phyloP scores from a whole-genome alignment of 2,888 invertebrate species.

The Celastrina argiolus region DNA sequence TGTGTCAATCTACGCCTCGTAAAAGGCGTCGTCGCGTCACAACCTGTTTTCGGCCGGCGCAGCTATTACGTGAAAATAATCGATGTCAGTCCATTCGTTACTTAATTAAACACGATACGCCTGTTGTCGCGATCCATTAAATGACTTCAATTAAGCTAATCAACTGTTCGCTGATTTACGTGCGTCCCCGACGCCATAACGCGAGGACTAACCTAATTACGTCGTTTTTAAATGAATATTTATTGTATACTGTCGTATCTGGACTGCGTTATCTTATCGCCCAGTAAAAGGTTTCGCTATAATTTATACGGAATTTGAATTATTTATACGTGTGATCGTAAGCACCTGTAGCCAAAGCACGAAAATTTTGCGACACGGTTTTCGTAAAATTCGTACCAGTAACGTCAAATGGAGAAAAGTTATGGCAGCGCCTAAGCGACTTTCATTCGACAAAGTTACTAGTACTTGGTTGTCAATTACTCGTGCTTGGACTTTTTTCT shows the following conservation, averaged over 20 bases:
- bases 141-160: constrained; percentile 72
- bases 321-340: constrained; percentile 1
- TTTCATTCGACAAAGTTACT: too few relatives aligned
- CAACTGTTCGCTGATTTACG: constrained; percentile 66
- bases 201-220: constrained; percentile 39
- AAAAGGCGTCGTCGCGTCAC: constrained; percentile 3
- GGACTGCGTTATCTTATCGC: constrained; percentile 22
- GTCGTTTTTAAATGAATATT: constrained; percentile 41
- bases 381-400: too few relatives aligned
- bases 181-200: constrained; percentile 38
- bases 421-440: too few relatives aligned
- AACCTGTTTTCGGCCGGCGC: neutral
- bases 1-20: neutral
- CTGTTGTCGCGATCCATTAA: constrained; percentile 63
- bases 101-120: constrained; percentile 75
- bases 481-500: too few relatives aligned
- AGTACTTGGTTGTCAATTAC: too few relatives aligned
- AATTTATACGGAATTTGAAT: constrained; percentile 12
- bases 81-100: constrained; percentile 64
- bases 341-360: neutral
- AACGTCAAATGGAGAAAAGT: too few relatives aligned
- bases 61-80: constrained; percentile 59
- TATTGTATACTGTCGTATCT: constrained; percentile 33
- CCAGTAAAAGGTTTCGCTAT: constrained; percentile 21
- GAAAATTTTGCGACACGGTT: too few relatives aligned